A percentile compares a stretch with the other conserved stretches of the same genome.
phyloP scores from a whole-genome alignment of 2,888 invertebrate genomes.

The Drosophila anomelani region DNA sequence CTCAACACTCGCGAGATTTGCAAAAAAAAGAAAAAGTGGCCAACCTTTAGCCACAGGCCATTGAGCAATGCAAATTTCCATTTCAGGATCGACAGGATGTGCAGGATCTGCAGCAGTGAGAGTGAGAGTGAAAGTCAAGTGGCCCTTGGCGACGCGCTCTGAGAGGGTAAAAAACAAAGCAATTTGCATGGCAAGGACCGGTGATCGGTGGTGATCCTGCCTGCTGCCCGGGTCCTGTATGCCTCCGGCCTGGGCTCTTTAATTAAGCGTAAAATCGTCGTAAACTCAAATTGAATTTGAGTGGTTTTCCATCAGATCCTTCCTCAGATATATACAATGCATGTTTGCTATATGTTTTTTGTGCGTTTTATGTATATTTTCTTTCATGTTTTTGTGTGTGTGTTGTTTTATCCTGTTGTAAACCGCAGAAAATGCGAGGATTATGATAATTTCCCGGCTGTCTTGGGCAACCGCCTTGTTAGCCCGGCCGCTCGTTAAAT shows the following conservation, averaged over 20 bases:
- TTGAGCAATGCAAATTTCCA: constrained; percentile 55
- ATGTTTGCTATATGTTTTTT: constrained; percentile 10
- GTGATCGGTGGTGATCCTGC: neutral
- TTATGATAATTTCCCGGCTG: constrained; percentile 62
- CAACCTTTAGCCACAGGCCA: constrained; percentile 64
- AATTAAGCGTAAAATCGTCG: constrained; percentile 76
- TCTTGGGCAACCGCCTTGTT: constrained; percentile 57
- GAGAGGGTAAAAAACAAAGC: constrained; percentile 33
- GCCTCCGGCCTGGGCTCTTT: constrained; percentile 46
- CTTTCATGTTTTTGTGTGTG: neutral
- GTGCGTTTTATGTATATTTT: neutral
- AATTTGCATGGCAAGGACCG: constrained; percentile 65
- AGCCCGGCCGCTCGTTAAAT: constrained; percentile 62
- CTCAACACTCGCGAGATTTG: neutral
- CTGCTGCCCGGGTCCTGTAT: constrained; percentile 12
- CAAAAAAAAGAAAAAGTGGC: constrained; percentile 62
- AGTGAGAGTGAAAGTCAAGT: constrained; percentile 72
- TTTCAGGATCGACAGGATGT: neutral
- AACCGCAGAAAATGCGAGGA: constrained; percentile 71
- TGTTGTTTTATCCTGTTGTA: constrained; percentile 7
- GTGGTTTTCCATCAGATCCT: constrained; percentile 52
- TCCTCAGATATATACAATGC: constrained; percentile 16
- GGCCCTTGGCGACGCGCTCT: constrained; percentile 67
- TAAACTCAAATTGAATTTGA: constrained; percentile 70
- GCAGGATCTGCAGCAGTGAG: constrained; percentile 6